Conservation (phyloP, 2,888 invertebrate species). For the Scrobipalpa atriplicella region DNA sequence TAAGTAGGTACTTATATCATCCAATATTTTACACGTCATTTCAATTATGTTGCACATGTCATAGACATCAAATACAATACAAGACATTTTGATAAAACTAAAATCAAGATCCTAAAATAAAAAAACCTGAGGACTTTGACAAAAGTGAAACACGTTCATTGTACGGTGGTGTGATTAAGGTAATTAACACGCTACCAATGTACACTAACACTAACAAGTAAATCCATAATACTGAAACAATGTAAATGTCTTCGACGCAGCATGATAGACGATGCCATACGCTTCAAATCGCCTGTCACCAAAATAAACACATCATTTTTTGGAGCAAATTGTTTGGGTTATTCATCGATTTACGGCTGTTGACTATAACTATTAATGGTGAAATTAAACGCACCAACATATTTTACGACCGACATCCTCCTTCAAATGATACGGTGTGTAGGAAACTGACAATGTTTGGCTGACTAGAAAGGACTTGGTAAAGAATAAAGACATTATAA, state of each 20-base stretch:
- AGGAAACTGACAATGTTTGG: constrained; percentile 28
- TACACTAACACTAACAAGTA: too few species aligned
- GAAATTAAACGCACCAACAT: constrained; percentile 76
- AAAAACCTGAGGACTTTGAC: too few species aligned
- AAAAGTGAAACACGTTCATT: too few species aligned
- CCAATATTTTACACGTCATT: too few species aligned
- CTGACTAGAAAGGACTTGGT: constrained; percentile 7
- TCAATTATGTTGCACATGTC: too few species aligned
- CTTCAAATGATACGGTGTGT: constrained; percentile 50
- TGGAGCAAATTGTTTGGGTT: constrained; percentile 42
- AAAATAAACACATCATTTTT: constrained; percentile 33
- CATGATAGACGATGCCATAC: neutral
- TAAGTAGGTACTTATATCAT: too few species aligned
- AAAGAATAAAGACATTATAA: neutral
- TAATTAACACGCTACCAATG: too few species aligned
- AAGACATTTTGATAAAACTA: too few species aligned
- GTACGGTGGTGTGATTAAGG: too few species aligned
- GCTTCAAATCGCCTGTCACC: constrained; percentile 2
- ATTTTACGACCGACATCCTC: constrained; percentile 76
- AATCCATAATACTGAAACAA: neutral
- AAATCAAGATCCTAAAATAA: too few species aligned
- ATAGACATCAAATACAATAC: too few species aligned
- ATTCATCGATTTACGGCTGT: constrained; percentile 53
- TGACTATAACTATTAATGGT: constrained; percentile 67
- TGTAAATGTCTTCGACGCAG: neutral